phyloP scores from a whole-genome alignment of 2,888 invertebrate species.

The Eurytoma californica region DNA sequence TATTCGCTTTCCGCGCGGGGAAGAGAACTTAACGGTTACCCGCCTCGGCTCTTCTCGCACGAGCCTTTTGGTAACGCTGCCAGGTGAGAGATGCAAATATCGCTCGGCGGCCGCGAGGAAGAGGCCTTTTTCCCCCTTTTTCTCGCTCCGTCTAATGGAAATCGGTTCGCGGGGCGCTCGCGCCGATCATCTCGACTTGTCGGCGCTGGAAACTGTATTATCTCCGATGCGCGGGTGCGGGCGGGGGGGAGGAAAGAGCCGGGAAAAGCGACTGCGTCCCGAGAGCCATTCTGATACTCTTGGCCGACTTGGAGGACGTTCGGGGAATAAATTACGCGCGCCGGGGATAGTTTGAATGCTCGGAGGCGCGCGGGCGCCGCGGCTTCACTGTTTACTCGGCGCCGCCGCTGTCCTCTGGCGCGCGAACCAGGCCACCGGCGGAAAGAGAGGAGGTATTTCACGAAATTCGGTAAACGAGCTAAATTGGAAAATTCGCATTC shows the following conservation, averaged over 20 bases:
- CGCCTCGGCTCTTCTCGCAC: not conserved
- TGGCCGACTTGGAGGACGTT: constrained; percentile 20
- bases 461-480: constrained; percentile 24
- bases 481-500: constrained; percentile 2
- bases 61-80: constrained; percentile 10
- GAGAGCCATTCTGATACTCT: constrained; percentile 31
- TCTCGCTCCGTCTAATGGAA: constrained; percentile 16
- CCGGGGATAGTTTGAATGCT: constrained; percentile 35
- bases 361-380: not conserved
- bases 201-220: constrained; percentile 18
- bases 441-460: constrained; percentile 3
- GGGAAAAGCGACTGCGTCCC: not conserved
- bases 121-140: not conserved
- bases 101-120: not conserved
- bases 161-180: constrained; percentile 4
- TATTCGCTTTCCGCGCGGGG: not conserved
- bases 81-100: constrained; percentile 36
- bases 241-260: not conserved
- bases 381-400: constrained; percentile 30
- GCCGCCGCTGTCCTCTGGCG: not conserved
- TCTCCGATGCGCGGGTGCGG: not conserved
- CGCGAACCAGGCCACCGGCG: not conserved
- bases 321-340: constrained; percentile 34
- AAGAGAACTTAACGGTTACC: constrained; percentile 7
- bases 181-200: constrained; percentile 19